phyloP scores from a whole-genome alignment of 1,140 invertebrate species.

The Drosophila cardini region DNA sequence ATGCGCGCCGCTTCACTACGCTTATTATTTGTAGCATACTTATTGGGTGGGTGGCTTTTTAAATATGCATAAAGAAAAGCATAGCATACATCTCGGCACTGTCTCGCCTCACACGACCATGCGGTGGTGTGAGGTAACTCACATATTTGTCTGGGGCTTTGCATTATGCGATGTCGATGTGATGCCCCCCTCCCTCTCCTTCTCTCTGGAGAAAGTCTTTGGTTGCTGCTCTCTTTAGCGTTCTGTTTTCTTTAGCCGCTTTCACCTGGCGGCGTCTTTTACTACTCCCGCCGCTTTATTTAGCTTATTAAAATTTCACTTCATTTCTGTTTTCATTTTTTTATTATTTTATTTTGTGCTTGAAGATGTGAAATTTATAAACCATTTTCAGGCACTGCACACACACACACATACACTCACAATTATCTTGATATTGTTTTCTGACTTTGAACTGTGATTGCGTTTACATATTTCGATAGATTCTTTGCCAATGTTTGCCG shows the following conservation, averaged over 20 bases:
- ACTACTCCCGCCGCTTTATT: constrained; percentile 45
- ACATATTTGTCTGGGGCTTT: constrained; percentile 53
- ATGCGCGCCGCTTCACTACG: constrained; percentile 64
- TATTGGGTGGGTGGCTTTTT: constrained; percentile 61
- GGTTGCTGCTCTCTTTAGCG: constrained; percentile 31
- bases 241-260: constrained; percentile 37
- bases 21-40: constrained; percentile 72
- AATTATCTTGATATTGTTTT: constrained; percentile 45
- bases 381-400: not conserved
- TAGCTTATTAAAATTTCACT: constrained; percentile 69
- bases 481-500: constrained; percentile 20
- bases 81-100: constrained; percentile 36
- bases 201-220: not conserved
- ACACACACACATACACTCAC: constrained; percentile 5
- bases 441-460: constrained; percentile 51
- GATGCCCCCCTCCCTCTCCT: constrained; percentile 7
- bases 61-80: constrained; percentile 68
- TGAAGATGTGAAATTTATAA: constrained; percentile 39
- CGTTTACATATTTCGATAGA: constrained; percentile 40
- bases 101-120: constrained; percentile 17
- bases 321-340: constrained; percentile 29
- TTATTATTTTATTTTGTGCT: constrained; percentile 15
- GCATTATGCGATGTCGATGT: constrained; percentile 47
- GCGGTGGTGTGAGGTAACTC: not conserved
- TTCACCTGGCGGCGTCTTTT: constrained; percentile 50